Base-by-base conservation (phyloP, 2,888 invertebrate genomes). In the Cistogaster globosa region DNA sequence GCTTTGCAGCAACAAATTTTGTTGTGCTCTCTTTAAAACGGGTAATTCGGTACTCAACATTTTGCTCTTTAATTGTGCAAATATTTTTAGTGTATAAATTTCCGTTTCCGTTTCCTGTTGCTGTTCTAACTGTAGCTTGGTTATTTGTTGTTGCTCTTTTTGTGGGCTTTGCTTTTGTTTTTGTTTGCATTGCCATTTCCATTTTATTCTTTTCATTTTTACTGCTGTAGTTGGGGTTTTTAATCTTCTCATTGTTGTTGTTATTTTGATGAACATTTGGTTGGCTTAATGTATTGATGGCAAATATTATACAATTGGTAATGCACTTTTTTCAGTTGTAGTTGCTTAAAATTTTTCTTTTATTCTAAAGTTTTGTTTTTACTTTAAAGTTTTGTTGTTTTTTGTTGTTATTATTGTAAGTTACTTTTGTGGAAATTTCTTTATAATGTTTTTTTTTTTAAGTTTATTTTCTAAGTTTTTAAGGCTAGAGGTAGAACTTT, bases 271-370 rank as follows among this genome's bases (percentile, higher is more conserved):
- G 86, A 87, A 87, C 92, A 92, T 91, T 87, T 86, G 88, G 87
- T 88, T 89, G 89, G 86, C 88, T 89, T 88, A 87, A 86, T 87
- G 89, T 91, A 92, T 90, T 90, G 90, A 91, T 92, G 92, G 91
- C 90, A 91, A 91, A 91, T 92, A 92, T 92, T 91, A 91, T 92
- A 90, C 89, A 90, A 83, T 87, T 87, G 84, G 71, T 77, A 77
- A 77, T 85, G 76, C 87, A 87, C 88, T 86, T 85, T 78, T 80
- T 79, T 67, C 62, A 62, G 83, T 58, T 76, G 69, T 77, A 65
- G 32, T 83, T 77, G 62, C 55, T 76, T 74, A 51, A 53, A 65
- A 22, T 63, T 80, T 16, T 20, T 72, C 26, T 18, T 60, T 38
- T 65, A n/a, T 60, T 79, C 55, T 86, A 14, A n/a, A 58, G 38